Base-by-base conservation (phyloP, 2,888 invertebrate genomes). In the Hedya salicella region DNA sequence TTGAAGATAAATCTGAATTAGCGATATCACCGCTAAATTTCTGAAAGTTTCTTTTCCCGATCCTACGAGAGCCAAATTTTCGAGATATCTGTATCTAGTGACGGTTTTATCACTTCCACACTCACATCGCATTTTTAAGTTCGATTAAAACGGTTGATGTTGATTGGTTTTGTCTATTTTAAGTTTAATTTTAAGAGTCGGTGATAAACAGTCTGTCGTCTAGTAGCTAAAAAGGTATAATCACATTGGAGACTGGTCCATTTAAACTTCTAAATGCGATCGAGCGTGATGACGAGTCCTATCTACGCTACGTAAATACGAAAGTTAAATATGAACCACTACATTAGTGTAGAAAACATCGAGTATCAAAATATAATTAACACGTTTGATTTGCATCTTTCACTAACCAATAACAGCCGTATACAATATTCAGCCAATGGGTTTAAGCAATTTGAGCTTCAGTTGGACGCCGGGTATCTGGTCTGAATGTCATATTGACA, bases 321-420 rank as follows among this genome's bases (percentile, higher is more conserved):
- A 88, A 86, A 87, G 79, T 82, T 87, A 85, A 85, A 84, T 85
- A 81, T 78, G 75, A 80, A 81, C 77, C 83, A 87, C 89, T 86
- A 88, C 87, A 75, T 83, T 85, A 86, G 82, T 91, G 88, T 92
- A 91, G 89, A 92, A 92, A 91, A 92, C 86, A 85, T 90, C 88
- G 88, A 91, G 85, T 92, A 92, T 92, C 91, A 92, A 92, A 92
- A 92, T 91, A 91, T 91, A 89, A 89, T 88, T 88, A 89, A 91
- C 89, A 88, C 82, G 82, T 85, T 85, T 82, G 80, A 87, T 89
- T 89, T 88, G 87, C 81, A 80, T 85, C 82, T 87, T 88, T 92
- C 92, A 92, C 92, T 92, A 92, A 92, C 92, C 92, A 86, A 89
- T 88, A 80, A 88, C 91, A 91, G 92, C 89, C 92, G 92, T 92